Base-by-base conservation (phyloP, 2,888 invertebrate species). In the Cynaeus angustus region DNA sequence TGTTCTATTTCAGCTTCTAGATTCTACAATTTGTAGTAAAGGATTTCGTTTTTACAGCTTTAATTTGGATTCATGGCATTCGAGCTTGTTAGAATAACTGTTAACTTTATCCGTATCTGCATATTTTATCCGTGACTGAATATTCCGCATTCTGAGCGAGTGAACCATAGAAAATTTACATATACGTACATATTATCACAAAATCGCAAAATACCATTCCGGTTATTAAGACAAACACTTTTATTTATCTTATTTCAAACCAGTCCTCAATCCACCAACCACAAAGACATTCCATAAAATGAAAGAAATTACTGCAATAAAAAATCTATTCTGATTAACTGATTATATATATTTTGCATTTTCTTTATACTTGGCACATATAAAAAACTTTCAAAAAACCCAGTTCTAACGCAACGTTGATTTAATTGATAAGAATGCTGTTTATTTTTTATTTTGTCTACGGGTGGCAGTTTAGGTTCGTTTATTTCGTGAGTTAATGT, bases 31-130 rank as follows among this genome's bases (percentile, higher is more conserved):
- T 43, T 56, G 10, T 56, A 56, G 43, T 21, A 41, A 55, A 56
- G 56, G 56, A 56, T 56, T 56, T 43, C 41, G 56, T 21, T 59
- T 59, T 59, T 59, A 59, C 59, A 45, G 33, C 45, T 45, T 59
- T 59, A 59, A 59, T 59, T 59, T 59, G 59, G 59, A 59, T 59
- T 45, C 45, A 59, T 30, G 45, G 46, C 59, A 46, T 59, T 46
- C 45, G 45, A 33, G 59, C 45, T 59, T 45, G 59, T 46, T 59
- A 59, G 45, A 46, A 59, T 59, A 59, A 59, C 33, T 46, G 43
- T 59, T 59, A 59, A 59, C 59, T 45, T 59, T 59, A 46, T 59
- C 45, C 59, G 45, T 43, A 59, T 59, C 46, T 46, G 46, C 59
- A 59, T 59, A 59, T 56, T 56, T 56, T 56, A 56, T 56, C 56